Percentiles rank a stretch among this genome's conserved stretches.
These are phyloP conservation scores for Mionectes macconnelli DNA, from an alignment of 2,113 vertebrate species.

Conservation along the genomic window DNA sequence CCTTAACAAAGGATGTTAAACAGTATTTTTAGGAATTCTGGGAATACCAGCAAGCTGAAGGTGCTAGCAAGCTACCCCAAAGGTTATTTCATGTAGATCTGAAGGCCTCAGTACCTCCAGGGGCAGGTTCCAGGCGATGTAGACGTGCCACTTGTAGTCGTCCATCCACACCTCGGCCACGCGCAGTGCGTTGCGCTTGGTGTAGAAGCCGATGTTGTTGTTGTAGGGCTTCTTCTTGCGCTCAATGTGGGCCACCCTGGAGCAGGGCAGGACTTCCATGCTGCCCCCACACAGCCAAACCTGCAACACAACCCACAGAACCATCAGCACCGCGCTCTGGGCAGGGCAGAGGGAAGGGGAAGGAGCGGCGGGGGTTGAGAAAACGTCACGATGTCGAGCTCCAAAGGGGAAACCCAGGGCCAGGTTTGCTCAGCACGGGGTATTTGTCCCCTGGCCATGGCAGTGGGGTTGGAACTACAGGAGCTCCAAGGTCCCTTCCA, in stretches of 20 bases:
- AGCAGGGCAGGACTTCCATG: slow-evolving; percentile 98
- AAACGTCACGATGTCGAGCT: too few species aligned
- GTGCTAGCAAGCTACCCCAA: background rate
- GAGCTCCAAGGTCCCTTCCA: background rate
- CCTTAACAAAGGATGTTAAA: too few species aligned
- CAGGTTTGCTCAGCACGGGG: background rate
- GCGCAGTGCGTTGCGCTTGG: slow-evolving; percentile 91
- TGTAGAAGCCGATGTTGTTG: slow-evolving; percentile 93
- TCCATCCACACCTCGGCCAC: slow-evolving; percentile 99
- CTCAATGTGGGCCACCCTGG: slow-evolving; percentile 93
- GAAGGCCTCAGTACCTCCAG: slow-evolving; percentile 84
- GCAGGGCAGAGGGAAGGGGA: background rate
- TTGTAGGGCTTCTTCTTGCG: slow-evolving; percentile 94
- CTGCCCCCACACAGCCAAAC: slow-evolving; percentile 97
- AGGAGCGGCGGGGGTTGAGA: background rate
- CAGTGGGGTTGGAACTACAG: background rate
- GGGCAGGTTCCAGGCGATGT: slow-evolving; percentile 96
- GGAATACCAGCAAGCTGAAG: background rate
- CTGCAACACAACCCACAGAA: slow-evolving; percentile 62
- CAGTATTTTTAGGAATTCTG: too few species aligned
- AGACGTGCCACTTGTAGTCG: slow-evolving; percentile 92
- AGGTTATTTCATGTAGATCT: background rate
- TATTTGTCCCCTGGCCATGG: background rate
- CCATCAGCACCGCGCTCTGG: accelerated
- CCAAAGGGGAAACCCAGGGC: background rate